A percentile compares a stretch with the other conserved stretches of the same genome.
These are phyloP conservation scores for Megalonaias nervosa DNA, from an alignment of 1,140 invertebrate genomes.

Conservation along the genomic window DNA sequence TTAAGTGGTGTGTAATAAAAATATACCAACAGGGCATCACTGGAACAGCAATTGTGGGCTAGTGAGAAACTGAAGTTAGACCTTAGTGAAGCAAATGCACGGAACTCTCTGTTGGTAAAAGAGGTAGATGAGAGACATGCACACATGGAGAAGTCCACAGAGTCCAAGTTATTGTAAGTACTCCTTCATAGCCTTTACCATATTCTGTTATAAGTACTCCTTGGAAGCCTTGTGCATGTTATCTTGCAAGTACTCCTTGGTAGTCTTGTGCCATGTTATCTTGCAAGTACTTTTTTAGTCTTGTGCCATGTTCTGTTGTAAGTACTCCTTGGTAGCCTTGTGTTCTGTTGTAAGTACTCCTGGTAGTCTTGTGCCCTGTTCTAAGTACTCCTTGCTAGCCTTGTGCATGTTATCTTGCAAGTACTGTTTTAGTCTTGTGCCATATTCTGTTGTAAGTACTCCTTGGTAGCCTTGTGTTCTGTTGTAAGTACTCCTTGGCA, in stretches of 20 bases:
- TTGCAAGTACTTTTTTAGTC: not conserved
- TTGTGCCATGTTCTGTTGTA: not conserved
- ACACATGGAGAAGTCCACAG: constrained; percentile 82
- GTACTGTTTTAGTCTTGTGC: not conserved
- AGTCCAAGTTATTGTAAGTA: constrained; percentile 76
- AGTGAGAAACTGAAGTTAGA: constrained; percentile 84
- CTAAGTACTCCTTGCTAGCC: constrained; percentile 1
- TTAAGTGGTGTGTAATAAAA: too few species aligned
- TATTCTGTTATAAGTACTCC: not conserved
- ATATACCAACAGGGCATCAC: constrained; percentile 66
- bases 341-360: not conserved
- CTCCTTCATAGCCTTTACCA: too few species aligned
- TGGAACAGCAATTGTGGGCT: constrained; percentile 80
- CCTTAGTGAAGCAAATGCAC: constrained; percentile 84
- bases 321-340: constrained; percentile 1
- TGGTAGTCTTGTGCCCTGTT: not conserved
- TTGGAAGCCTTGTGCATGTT: not conserved
- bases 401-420: not conserved
- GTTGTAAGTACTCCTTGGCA: too few species aligned
- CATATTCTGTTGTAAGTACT: too few species aligned
- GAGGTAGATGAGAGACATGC: constrained; percentile 92
- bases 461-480: not conserved
- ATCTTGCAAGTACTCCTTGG: constrained; percentile 2
- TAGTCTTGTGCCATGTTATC: not conserved
- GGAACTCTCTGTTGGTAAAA: constrained; percentile 84